Percentiles rank a stretch among this genome's conserved stretches.
Evolutionary conservation across 2,113 vertebrate species (phyloP).

Genomic region (Muscicapa adusta): DNA sequence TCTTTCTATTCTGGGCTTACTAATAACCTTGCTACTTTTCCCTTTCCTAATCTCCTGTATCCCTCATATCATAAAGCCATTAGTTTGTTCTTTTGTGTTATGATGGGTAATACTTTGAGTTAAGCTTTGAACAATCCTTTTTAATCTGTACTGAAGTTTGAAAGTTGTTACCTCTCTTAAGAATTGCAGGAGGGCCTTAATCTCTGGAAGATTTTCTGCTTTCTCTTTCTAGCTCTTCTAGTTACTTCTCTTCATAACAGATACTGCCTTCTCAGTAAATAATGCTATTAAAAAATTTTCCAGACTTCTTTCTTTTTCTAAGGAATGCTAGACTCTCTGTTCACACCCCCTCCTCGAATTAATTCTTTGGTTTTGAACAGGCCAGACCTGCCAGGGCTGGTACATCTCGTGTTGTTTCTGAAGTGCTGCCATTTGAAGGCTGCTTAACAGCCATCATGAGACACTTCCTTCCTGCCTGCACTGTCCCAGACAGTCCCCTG

Average conservation of each 20-base stretch:
- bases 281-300: not conserved
- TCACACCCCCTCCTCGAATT: not conserved
- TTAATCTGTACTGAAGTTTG: not conserved
- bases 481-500: slow-evolving; percentile 62
- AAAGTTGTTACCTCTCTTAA: not conserved
- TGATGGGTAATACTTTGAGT: not conserved
- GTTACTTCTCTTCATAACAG: not conserved
- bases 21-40: not conserved
- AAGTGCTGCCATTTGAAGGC: slow-evolving; percentile 40
- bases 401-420: not conserved
- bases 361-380: not conserved
- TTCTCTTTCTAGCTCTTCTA: not conserved
- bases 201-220: not conserved
- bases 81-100: not conserved
- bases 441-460: slow-evolving; percentile 29
- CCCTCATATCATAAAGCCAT: not conserved
- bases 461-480: slow-evolving; percentile 54
- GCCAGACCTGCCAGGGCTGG: not conserved
- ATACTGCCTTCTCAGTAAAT: not conserved
- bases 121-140: not conserved
- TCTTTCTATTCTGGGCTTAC: not conserved
- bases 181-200: not conserved
- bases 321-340: not conserved
- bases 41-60: not conserved
- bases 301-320: not conserved